These are phyloP conservation scores for Acrocyrtus sp. DNA, from an alignment of 2,888 invertebrate genomes.

Conservation along the genomic window DNA sequence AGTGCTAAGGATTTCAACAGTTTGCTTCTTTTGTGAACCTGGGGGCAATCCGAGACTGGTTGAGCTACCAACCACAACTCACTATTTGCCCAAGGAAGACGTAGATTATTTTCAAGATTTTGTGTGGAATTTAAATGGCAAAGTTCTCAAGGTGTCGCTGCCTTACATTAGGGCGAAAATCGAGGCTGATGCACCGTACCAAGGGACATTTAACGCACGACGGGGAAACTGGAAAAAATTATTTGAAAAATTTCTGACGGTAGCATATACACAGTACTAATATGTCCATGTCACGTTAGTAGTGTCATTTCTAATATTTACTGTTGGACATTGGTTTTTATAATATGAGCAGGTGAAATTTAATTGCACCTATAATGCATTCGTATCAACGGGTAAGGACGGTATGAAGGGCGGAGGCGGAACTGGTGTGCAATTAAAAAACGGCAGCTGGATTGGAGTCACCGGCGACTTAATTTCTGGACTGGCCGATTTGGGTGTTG, in stretches of 20 bases:
- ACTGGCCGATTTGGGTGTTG: constrained; percentile 47
- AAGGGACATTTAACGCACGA: constrained; percentile 36
- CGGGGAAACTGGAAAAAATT: constrained; percentile 56
- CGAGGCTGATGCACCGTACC: constrained; percentile 47
- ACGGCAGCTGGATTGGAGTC: constrained; percentile 56
- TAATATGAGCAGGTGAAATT: constrained; percentile 41
- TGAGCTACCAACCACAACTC: constrained; percentile 1
- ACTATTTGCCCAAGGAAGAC: constrained; percentile 1
- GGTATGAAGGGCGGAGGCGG: constrained; percentile 49
- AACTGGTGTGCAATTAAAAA: constrained; percentile 45
- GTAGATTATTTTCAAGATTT: constrained; percentile 54
- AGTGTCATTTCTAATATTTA: too few species aligned
- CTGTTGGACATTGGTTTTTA: neutral
- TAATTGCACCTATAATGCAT: constrained; percentile 56
- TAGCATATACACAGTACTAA: constrained; percentile 1
- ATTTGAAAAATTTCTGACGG: constrained; percentile 50
- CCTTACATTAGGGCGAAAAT: constrained; percentile 49
- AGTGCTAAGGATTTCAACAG: constrained; percentile 2
- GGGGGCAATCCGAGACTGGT: constrained; percentile 35
- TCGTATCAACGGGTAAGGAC: constrained; percentile 36
- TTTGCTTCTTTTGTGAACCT: constrained; percentile 36
- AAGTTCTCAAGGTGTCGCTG: constrained; percentile 29
- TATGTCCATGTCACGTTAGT: too few species aligned
- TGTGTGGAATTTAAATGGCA: constrained; percentile 49
- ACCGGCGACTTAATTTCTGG: constrained; percentile 44